Conservation (phyloP, 2,888 invertebrate species). For the Scelioninae gen. 1 region DNA sequence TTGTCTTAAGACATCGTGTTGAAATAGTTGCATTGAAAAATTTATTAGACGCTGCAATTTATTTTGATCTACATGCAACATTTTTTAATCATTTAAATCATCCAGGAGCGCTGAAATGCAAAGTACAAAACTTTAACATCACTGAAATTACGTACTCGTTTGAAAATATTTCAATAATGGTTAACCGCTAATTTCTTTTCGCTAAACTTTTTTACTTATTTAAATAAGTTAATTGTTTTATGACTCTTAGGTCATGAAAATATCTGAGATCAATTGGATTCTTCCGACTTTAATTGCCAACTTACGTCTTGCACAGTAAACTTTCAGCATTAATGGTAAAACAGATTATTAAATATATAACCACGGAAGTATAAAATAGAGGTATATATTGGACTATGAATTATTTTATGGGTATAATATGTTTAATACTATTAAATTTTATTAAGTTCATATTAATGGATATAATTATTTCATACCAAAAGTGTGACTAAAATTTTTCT, state of each 20-base stretch:
- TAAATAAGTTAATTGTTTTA: not conserved
- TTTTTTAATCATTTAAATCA: constrained; percentile 39
- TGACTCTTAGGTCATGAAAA: not conserved
- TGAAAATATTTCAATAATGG: not conserved
- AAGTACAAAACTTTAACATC: constrained; percentile 13
- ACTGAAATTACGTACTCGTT: not conserved
- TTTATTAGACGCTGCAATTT: constrained; percentile 40
- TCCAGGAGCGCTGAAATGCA: constrained; percentile 50
- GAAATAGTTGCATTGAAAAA: constrained; percentile 40
- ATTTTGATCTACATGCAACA: constrained; percentile 40
- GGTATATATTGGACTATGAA: too few relatives aligned
- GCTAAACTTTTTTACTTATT: not conserved
- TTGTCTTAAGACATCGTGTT: constrained; percentile 34
- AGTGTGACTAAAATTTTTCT: constrained; percentile 14
- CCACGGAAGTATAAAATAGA: not conserved
- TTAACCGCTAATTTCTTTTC: not conserved
- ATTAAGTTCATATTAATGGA: not conserved
- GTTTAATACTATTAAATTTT: too few relatives aligned
- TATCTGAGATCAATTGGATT: constrained; percentile 1
- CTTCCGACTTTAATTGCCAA: not conserved
- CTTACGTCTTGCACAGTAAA: not conserved
- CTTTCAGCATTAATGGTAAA: not conserved
- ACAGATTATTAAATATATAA: not conserved
- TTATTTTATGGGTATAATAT: too few relatives aligned
- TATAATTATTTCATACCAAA: constrained; percentile 19